Percentiles rank a stretch among this genome's conserved stretches.
Conservation (phyloP, 2,888 invertebrate species). For the Gerris lacustris region DNA sequence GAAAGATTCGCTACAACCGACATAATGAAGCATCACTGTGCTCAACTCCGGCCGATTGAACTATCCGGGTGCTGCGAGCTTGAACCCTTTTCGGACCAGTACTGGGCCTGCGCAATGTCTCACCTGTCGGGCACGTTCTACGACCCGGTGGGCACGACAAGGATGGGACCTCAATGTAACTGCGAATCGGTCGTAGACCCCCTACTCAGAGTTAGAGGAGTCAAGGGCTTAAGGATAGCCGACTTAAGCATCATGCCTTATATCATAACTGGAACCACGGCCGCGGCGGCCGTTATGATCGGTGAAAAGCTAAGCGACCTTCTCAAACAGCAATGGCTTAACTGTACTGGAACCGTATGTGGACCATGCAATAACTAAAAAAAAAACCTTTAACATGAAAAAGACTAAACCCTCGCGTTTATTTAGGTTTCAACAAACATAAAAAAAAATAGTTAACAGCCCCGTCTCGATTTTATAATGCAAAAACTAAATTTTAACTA, state of each 20-base stretch:
- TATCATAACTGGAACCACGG: conserved; percentile 35
- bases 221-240: conserved; percentile 36
- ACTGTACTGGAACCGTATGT: neutral
- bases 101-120: conserved; percentile 31
- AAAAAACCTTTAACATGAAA: too few species aligned
- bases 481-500: too few species aligned
- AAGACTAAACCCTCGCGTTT: too few species aligned
- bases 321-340: conserved; percentile 22
- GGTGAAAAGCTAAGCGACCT: conserved; percentile 32
- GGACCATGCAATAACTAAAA: neutral
- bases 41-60: conserved; percentile 24
- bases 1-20: conserved; percentile 26
- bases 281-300: conserved; percentile 32
- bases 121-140: conserved; percentile 30
- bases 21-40: conserved; percentile 26
- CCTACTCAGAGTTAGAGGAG: conserved; percentile 34
- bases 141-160: conserved; percentile 34
- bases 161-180: conserved; percentile 34
- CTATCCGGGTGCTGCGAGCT: conserved; percentile 27
- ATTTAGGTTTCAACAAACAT: too few species aligned
- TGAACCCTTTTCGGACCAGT: conserved; percentile 27
- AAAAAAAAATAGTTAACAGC: too few species aligned
- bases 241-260: conserved; percentile 38
- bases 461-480: too few species aligned
- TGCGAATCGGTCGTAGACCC: conserved; percentile 34